Evolutionary conservation across 2,113 vertebrate genomes (phyloP), one percentile per base, ranked within the genome.

Genomic region (Xiphophorus maculatus): DNA sequence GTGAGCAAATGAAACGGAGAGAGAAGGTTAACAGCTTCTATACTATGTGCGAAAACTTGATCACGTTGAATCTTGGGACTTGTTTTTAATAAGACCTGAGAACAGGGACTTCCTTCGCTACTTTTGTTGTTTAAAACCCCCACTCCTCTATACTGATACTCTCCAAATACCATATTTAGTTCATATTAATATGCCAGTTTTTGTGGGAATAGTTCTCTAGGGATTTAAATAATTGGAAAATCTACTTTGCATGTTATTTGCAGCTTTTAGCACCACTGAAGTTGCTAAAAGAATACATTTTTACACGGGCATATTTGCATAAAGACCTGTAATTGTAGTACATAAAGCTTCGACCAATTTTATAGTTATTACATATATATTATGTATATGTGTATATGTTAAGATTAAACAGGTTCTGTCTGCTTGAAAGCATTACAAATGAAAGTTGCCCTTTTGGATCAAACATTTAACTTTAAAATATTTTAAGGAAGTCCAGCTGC

Each of bases 1-100:
- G 22, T n/a, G 32, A 75, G 64, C 42, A 30, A 79, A 32, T 76
- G 15, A 58, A 70, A 69, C 61, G 40, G 73, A 17, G 19, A 60
- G 67, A 44, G 40, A 62, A 63, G 78, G 75, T 79, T 76, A 80
- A 76, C 60, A 64, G 66, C 42, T 74, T 87, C 80, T 68, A n/a
- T 73, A 61, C 67, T 79, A 83, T 65, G 71, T 84, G 76, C 79
- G 64, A 82, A 84, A 71, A 67, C 44, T 28, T 79, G 11, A 42
- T 73, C 71, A 71, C n/a, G 7, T 71, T 54, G n/a, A 74, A 54
- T 81, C 40, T 73, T 40, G 32, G 33, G 62, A 25, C 25, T 66
- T 35, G 51, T n/a, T 63, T 73, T 32, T 22, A 71, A 69, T 60
- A 76, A 64, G 27, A 60, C 62, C 63, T 64, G 72, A 28, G 28